These are phyloP conservation scores for Hemicordylus capensis DNA, from an alignment of 2,113 vertebrate species.

Conservation along the genomic window DNA sequence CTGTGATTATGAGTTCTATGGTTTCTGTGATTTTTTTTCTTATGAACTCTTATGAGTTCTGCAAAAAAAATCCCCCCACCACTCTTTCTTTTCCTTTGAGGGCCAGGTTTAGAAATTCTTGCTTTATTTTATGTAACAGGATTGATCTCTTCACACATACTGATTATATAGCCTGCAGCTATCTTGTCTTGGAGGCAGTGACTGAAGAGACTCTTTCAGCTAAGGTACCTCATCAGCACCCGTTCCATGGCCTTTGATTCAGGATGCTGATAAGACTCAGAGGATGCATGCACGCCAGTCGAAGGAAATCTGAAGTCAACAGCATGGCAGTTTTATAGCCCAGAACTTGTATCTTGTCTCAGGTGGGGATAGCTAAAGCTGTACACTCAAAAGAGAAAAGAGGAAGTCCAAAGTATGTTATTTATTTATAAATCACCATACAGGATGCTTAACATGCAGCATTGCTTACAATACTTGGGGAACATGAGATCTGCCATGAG, in stretches of 20 bases:
- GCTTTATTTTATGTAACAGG: constrained; percentile 36
- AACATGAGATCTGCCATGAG: no score
- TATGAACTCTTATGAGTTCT: no score
- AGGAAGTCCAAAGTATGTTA: neutral
- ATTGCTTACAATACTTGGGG: no score
- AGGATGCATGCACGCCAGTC: rapidly evolving
- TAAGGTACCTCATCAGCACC: constrained; percentile 6
- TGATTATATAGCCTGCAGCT: constrained; percentile 17
- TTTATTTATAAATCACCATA: neutral
- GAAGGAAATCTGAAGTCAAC: neutral
- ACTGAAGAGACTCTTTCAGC: neutral
- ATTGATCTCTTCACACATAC: constrained; percentile 13
- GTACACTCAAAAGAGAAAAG: no score
- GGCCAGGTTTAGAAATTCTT: neutral
- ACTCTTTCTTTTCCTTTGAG: constrained; percentile 11
- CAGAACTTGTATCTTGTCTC: neutral
- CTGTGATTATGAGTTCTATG: constrained; percentile 4
- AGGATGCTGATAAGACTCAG: neutral
- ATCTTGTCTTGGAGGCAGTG: neutral
- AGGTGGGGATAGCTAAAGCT: neutral
- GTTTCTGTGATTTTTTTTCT: neutral
- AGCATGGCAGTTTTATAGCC: neutral
- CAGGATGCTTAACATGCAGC: neutral
- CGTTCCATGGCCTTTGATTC: neutral
- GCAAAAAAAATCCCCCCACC: no score